These are phyloP conservation scores for Oncopodura yosiiana DNA, from an alignment of 1,140 invertebrate genomes.

Conservation along the genomic window DNA sequence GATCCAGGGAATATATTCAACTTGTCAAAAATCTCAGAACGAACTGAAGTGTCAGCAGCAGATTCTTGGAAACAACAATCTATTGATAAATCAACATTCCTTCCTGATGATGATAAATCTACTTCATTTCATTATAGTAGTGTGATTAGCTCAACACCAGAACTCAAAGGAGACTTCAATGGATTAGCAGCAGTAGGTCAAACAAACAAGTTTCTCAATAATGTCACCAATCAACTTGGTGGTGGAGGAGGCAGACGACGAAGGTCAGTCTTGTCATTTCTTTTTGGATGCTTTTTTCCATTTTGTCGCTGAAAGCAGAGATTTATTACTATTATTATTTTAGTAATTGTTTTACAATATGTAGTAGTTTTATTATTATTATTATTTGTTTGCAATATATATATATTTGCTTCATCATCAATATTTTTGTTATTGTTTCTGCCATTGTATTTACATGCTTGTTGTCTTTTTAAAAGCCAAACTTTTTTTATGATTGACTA, in stretches of 20 bases:
- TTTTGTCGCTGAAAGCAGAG: slow-evolving; percentile 21
- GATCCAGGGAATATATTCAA: slow-evolving; percentile 18
- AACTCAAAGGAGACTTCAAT: background rate
- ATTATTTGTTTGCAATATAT: no score
- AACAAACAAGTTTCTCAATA: no score
- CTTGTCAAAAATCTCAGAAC: slow-evolving; percentile 31
- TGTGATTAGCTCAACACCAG: background rate
- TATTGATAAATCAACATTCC: background rate
- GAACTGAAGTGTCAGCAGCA: slow-evolving; percentile 26
- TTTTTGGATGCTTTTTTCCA: slow-evolving; percentile 31
- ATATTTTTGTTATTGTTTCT: no score
- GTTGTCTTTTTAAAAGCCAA: no score
- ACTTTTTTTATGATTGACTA: no score
- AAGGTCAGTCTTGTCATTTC: slow-evolving; percentile 32
- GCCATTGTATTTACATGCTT: no score
- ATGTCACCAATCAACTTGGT: no score
- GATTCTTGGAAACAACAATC: slow-evolving; percentile 11
- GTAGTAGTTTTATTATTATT: no score
- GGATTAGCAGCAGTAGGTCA: background rate
- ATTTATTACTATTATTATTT: no score
- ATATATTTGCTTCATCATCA: no score
- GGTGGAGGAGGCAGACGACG: background rate
- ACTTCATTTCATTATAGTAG: background rate
- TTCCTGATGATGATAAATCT: background rate
- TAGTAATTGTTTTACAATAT: no score